A percentile compares a stretch with the other conserved stretches of the same genome.
phyloP scores from a whole-genome alignment of 1,140 invertebrate species.

The Bombyx mandarina region DNA sequence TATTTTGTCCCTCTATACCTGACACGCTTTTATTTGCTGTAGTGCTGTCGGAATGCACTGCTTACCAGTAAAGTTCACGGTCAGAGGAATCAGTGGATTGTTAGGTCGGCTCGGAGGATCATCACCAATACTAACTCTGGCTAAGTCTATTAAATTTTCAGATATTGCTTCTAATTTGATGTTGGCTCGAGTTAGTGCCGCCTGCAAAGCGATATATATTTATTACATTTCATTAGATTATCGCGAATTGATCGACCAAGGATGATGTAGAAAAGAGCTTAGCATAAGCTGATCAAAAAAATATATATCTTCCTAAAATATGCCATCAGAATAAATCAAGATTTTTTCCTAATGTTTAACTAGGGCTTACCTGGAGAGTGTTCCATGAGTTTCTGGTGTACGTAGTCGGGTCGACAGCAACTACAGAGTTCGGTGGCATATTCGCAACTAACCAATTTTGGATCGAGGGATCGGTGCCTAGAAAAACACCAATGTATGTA shows the following conservation, averaged over 20 bases:
- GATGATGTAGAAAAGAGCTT: no score
- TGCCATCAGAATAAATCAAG: no score
- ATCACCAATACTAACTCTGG: constrained; percentile 76
- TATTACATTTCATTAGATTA: no score
- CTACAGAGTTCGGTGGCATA: constrained; percentile 74
- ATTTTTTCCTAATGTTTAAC: no score
- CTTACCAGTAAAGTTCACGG: constrained; percentile 79
- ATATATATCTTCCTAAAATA: no score
- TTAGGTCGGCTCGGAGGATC: constrained; percentile 67
- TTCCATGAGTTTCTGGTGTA: constrained; percentile 79
- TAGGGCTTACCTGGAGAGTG: constrained; percentile 63
- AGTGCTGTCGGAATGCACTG: no score
- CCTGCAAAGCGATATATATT: constrained; percentile 16
- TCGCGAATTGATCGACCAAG: no score
- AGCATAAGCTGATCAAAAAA: no score
- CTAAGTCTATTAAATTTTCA: constrained; percentile 86
- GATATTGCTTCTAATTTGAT: constrained; percentile 78
- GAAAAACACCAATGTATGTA: constrained; percentile 19
- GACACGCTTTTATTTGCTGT: no score
- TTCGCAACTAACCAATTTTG: constrained; percentile 77
- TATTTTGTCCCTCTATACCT: no score
- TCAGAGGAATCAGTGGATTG: constrained; percentile 76
- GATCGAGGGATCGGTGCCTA: constrained; percentile 67
- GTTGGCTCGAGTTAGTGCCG: constrained; percentile 56
- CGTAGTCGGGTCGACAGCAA: constrained; percentile 85